Percentiles rank a stretch among this genome's conserved stretches.
Conservation (phyloP, 2,888 invertebrate species). For the Quadroppia sp. region DNA sequence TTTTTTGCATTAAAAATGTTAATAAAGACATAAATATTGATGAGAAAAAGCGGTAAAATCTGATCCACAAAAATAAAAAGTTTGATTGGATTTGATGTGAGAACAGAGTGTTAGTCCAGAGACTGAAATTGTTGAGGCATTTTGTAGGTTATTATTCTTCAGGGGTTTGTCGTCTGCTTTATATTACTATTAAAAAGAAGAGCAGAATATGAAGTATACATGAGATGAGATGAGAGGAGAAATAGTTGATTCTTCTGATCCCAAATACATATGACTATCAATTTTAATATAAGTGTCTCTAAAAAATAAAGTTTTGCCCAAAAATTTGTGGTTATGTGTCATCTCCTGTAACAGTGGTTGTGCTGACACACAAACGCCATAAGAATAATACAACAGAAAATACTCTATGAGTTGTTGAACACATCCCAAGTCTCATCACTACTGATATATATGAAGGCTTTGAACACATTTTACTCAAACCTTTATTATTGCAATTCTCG, state of each 20-base stretch:
- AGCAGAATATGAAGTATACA: not conserved
- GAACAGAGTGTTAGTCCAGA: not conserved
- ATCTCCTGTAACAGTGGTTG: not conserved
- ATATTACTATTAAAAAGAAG: constrained; percentile 4
- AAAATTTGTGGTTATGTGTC: constrained; percentile 27
- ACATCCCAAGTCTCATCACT: not conserved
- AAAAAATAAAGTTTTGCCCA: too few species aligned
- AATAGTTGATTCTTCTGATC: constrained; percentile 1
- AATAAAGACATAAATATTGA: constrained; percentile 7
- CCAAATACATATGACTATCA: constrained; percentile 3
- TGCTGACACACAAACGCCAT: not conserved
- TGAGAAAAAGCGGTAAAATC: not conserved
- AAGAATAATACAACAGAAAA: too few species aligned
- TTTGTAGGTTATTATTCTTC: constrained; percentile 11
- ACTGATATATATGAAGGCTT: not conserved
- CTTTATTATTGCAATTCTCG: constrained; percentile 1
- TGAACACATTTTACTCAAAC: not conserved
- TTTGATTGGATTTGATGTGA: not conserved
- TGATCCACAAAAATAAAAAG: not conserved
- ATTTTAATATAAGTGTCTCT: constrained; percentile 14
- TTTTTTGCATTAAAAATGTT: not conserved
- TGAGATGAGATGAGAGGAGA: not conserved
- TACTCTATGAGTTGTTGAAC: too few species aligned
- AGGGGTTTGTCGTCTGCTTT: constrained; percentile 8
- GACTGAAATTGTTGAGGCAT: not conserved